These are phyloP conservation scores for Drosophila melanogaster DNA, from an alignment of 1,140 invertebrate genomes.

Conservation along the genomic window DNA sequence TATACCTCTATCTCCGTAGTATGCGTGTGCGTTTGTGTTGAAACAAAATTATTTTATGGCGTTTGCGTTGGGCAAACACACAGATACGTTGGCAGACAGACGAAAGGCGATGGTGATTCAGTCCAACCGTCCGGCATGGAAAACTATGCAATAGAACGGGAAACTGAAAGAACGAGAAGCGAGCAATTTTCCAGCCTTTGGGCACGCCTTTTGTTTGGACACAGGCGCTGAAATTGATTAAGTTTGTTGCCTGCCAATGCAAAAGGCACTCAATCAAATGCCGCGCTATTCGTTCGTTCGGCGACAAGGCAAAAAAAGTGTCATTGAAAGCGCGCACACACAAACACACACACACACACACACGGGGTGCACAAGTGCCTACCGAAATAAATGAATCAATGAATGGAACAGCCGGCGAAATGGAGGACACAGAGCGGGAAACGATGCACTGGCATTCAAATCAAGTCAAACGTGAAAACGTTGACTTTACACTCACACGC, in stretches of 20 bases:
- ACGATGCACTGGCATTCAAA: constrained; percentile 57
- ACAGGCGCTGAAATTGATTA: constrained; percentile 78
- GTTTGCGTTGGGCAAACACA: constrained; percentile 58
- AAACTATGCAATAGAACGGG: constrained; percentile 34
- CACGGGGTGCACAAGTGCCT: constrained; percentile 38
- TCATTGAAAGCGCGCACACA: constrained; percentile 37
- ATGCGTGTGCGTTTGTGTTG: constrained; percentile 40
- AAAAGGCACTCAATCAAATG: constrained; percentile 76
- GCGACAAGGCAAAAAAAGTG: constrained; percentile 35
- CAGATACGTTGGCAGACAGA: constrained; percentile 21
- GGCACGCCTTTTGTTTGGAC: constrained; percentile 76
- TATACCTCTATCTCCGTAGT: constrained; percentile 34
- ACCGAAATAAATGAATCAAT: constrained; percentile 58
- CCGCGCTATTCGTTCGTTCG: constrained; percentile 6
- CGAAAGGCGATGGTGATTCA: constrained; percentile 56
- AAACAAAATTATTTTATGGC: constrained; percentile 76
- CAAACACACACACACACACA: neutral
- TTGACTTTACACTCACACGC: constrained; percentile 54
- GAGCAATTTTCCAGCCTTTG: constrained; percentile 75
- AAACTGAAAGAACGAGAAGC: neutral
- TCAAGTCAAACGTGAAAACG: constrained; percentile 74
- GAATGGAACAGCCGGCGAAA: constrained; percentile 21
- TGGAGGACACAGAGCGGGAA: neutral
- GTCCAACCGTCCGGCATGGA: constrained; percentile 24
- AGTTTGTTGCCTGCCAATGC: constrained; percentile 77